Base-by-base conservation (phyloP, 2,888 invertebrate genomes). In the Sarcophaga subvicina region DNA sequence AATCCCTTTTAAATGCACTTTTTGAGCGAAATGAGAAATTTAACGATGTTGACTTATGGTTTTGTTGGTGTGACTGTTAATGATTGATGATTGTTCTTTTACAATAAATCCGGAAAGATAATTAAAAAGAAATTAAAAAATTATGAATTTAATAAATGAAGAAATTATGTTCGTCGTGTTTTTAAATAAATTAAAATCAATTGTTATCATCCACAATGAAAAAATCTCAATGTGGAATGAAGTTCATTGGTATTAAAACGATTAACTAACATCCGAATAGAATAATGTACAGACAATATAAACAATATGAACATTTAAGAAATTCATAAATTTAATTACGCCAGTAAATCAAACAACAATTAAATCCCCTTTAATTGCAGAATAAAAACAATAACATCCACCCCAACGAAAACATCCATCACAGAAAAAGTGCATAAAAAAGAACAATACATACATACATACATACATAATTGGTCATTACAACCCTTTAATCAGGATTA, bases 311-410 rank as follows among this genome's bases (percentile, higher is more conserved):
- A 22, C 22, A 22, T 62, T 54, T 20, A 5, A 20, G 59, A 64
- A 62, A 3, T 25, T 2, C 49, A 3, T 37, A 25, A 8, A 22
- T 71, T 71, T 47, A 73, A 14, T 12, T 20, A 64, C 6, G 27
- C 63, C 8, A 82, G 54, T 37, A 83, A 73, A 85, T 72, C 22
- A 63, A 82, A 83, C 67, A 83, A 63, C 66, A 64, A 85, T 87
- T 85, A 85, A 85, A 66, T 87, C 72, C 54, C 64, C 80, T 76
- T 4, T 85, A 86, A 87, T 87, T 83, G 76, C 63, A 67, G 69
- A 64, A 86, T 66, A 70, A 80, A 80, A 80, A 64, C 4, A 37
- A 2, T 14, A 49, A 14, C 49, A 49, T 12, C 4, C 27, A 27
- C 49, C 10, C 0, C 1, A 8, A 49, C 12, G n/a, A 8, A 2